Percentiles rank a stretch among this genome's conserved stretches.
Evolutionary conservation across 1,140 invertebrate genomes (phyloP).

Genomic region (Bombus picipes): DNA sequence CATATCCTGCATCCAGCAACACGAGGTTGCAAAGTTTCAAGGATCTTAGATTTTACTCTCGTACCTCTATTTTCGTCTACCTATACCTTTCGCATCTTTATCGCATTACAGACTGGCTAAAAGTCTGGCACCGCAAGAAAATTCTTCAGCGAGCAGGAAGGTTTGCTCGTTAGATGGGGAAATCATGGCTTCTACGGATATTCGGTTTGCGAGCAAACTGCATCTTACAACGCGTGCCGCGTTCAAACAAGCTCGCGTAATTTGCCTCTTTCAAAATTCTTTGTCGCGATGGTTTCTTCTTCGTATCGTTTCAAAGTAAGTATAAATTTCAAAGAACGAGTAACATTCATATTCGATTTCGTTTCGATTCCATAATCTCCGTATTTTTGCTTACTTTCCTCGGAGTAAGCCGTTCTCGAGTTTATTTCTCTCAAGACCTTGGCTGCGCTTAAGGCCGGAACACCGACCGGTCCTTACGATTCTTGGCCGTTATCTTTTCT

Average conservation of each 20-base stretch:
- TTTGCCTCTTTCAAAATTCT: too few relatives aligned
- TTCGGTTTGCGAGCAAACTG: slow-evolving; percentile 17
- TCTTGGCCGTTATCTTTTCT: slow-evolving; percentile 57
- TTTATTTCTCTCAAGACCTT: slow-evolving; percentile 19
- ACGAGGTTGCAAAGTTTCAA: neutral
- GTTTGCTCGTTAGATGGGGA: neutral
- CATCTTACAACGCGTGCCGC: neutral
- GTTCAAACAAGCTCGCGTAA: neutral
- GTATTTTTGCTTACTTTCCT: neutral
- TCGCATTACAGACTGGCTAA: slow-evolving; percentile 16
- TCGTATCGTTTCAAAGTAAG: too few relatives aligned
- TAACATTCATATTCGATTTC: neutral
- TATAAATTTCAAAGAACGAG: too few relatives aligned
- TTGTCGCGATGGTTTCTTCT: neutral
- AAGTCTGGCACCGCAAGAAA: neutral
- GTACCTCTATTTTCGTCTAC: slow-evolving; percentile 20
- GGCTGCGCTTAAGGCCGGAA: slow-evolving; percentile 5
- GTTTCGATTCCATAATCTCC: neutral
- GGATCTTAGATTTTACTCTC: neutral
- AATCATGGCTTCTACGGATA: slow-evolving; percentile 3
- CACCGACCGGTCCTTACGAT: slow-evolving; percentile 30
- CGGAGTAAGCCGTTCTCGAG: neutral
- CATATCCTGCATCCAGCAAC: neutral
- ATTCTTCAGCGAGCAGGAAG: neutral
- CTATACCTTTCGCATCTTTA: slow-evolving; percentile 16